Evolutionary conservation across 64 coral and sea anemone genomes (phyloP).

Genomic region (Trachythela sp.): DNA sequence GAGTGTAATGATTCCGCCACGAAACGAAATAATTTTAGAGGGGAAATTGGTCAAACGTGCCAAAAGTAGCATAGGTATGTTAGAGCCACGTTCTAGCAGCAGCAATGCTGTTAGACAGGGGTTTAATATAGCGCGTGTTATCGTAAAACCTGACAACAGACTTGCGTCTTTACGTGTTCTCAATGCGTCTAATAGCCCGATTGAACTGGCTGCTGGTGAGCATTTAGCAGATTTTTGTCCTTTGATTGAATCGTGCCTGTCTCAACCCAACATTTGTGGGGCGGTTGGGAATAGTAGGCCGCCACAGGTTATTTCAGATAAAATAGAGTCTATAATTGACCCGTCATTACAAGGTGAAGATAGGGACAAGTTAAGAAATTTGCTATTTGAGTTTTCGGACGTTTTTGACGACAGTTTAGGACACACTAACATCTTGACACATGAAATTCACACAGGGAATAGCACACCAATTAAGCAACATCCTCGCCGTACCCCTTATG

Average conservation of each 20-base stretch:
- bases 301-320: not conserved
- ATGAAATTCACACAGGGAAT: slow-evolving; percentile 38
- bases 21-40: not conserved
- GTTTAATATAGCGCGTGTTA: slow-evolving; percentile 1
- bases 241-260: slow-evolving; percentile 8
- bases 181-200: slow-evolving; percentile 20
- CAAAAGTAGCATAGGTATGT: not conserved
- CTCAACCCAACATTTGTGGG: not conserved
- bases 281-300: not conserved
- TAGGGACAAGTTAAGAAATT: not conserved
- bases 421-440: slow-evolving; percentile 29
- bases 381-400: slow-evolving; percentile 32
- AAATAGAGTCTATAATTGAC: not conserved
- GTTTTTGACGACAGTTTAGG: slow-evolving; percentile 30
- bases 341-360: not conserved
- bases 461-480: slow-evolving; percentile 22
- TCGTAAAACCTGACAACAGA: slow-evolving; percentile 23
- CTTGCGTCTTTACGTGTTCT: slow-evolving; percentile 15
- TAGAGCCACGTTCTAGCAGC: not conserved
- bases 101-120: not conserved
- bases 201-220: slow-evolving; percentile 17
- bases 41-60: not conserved
- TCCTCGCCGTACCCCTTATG: not conserved
- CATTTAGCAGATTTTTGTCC: slow-evolving; percentile 34
- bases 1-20: too few species aligned